Conservation (phyloP, 2,888 invertebrate species). For the Drosophila neotestacea region DNA sequence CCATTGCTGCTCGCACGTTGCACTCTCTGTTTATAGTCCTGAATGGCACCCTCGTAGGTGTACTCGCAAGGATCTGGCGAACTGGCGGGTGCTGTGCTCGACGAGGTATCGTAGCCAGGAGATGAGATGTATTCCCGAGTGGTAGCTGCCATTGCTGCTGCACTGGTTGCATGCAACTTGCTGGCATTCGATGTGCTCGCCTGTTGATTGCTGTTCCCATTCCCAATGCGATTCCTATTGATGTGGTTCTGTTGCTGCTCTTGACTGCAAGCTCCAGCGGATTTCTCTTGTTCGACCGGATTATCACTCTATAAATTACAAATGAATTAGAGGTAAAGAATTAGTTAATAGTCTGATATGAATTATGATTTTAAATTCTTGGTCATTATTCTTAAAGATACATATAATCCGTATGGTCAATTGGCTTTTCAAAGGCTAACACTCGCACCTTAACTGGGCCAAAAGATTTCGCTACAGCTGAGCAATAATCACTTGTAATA, state of each 20-base stretch:
- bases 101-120: slow-evolving; percentile 89
- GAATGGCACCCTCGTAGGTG: slow-evolving; percentile 94
- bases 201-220: slow-evolving; percentile 34
- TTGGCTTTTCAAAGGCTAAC: no score
- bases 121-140: slow-evolving; percentile 84
- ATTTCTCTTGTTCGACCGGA: slow-evolving; percentile 86
- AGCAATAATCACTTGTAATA: no score
- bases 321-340: no score
- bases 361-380: neutral
- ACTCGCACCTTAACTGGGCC: no score
- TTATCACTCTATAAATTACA: slow-evolving; percentile 87
- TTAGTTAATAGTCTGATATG: neutral
- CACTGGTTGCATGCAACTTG: slow-evolving; percentile 25
- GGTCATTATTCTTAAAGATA: neutral
- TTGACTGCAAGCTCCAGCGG: slow-evolving; percentile 52
- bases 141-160: slow-evolving; percentile 43
- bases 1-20: slow-evolving; percentile 86
- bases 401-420: neutral
- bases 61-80: slow-evolving; percentile 92
- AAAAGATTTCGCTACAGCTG: no score
- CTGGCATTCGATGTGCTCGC: slow-evolving; percentile 54
- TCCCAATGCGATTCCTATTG: slow-evolving; percentile 70
- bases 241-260: slow-evolving; percentile 67
- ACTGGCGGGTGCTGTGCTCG: slow-evolving; percentile 89
- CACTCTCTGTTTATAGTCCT: slow-evolving; percentile 93